A percentile compares a stretch with the other conserved stretches of the same genome.
These are phyloP conservation scores for Temnothorax rugatulus DNA, from an alignment of 2,888 invertebrate species.

Conservation along the genomic window DNA sequence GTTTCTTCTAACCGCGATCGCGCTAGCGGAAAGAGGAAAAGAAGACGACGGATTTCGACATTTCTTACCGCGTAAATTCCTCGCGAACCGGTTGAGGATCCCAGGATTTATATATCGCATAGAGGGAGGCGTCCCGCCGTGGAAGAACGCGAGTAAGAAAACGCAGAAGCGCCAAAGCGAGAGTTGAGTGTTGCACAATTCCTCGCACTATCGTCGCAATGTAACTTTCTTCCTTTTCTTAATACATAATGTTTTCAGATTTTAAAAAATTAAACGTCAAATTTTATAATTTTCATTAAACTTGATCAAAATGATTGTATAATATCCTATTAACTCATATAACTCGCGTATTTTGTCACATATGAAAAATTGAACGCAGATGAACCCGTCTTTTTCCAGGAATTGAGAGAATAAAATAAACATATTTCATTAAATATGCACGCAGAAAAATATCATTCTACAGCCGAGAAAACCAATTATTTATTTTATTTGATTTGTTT, in stretches of 20 bases:
- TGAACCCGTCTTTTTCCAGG: not conserved
- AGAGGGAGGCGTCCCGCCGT: conserved; percentile 67
- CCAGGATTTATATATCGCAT: conserved; percentile 80
- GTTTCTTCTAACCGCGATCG: conserved; percentile 45
- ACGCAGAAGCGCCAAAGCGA: conserved; percentile 34
- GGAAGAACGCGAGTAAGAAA: conserved; percentile 53
- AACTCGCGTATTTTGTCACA: not conserved
- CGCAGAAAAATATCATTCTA: too few relatives aligned
- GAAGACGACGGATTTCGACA: conserved; percentile 72
- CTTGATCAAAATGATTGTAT: not conserved
- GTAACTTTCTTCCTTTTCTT: conserved; percentile 26
- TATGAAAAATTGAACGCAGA: not conserved
- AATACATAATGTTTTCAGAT: not conserved
- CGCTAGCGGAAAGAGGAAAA: conserved; percentile 61
- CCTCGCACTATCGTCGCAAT: conserved; percentile 55
- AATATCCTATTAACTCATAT: not conserved
- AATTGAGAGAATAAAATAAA: not conserved
- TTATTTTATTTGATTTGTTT: too few relatives aligned
- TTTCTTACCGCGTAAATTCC: conserved; percentile 70
- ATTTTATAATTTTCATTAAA: not conserved
- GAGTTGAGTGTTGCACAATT: conserved; percentile 33
- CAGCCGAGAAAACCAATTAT: too few relatives aligned
- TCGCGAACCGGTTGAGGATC: conserved; percentile 81
- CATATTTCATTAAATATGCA: not conserved
- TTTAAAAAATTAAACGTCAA: not conserved